Base-by-base conservation (phyloP, 2,888 invertebrate species). In the Machimus atricapillus region DNA sequence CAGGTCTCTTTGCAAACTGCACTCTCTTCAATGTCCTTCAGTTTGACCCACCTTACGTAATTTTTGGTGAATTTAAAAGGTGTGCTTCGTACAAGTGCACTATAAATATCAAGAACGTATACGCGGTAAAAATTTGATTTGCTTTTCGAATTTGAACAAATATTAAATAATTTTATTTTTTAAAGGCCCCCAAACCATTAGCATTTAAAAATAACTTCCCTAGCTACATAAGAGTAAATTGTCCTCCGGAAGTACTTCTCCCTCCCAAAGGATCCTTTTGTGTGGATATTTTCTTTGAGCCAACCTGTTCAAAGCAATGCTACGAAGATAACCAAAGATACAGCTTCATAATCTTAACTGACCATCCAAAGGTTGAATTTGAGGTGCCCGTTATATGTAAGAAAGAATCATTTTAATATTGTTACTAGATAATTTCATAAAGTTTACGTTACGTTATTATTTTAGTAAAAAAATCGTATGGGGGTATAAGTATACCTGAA, bases 381-480 rank as follows among this genome's bases (percentile, higher is more conserved):
- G 88, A 86, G 37, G 27, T 87, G 12, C 88, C 88, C 16, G 37
- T 88, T 40, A 31, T 87, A 14, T 12, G 87, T 87, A 74, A 73
- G 79, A 27, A 74, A 73, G 79, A 27, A 43, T 43, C 9, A 2
- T n/a, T 12, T 23, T 82, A n/a, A 52, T 58, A 46, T 46, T 46
- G 12, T 46, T 14, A 34, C 6, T 56, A 14, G 34, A 74, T 16
- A 46, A n/a, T 76, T 16, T 16, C 37, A 34, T 37, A 27, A 31
- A 14, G 5, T 76, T 16, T 16, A n/a, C n/a, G n/a, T n/a, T 31
- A 6, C 31, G 31, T n/a, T 19, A 31, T n/a, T 37, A 14, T 37
- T 76, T n/a, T 16, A 37, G 76, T 40, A 12, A 40, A 34, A n/a
- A 27, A 34, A 14, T 76, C 34, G 1, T 0, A 7, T 1, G 34